A percentile compares a stretch with the other conserved stretches of the same genome.
These are phyloP conservation scores for Pseudorhombus dupliciocellatus DNA, from an alignment of 2,113 vertebrate genomes.

Conservation along the genomic window DNA sequence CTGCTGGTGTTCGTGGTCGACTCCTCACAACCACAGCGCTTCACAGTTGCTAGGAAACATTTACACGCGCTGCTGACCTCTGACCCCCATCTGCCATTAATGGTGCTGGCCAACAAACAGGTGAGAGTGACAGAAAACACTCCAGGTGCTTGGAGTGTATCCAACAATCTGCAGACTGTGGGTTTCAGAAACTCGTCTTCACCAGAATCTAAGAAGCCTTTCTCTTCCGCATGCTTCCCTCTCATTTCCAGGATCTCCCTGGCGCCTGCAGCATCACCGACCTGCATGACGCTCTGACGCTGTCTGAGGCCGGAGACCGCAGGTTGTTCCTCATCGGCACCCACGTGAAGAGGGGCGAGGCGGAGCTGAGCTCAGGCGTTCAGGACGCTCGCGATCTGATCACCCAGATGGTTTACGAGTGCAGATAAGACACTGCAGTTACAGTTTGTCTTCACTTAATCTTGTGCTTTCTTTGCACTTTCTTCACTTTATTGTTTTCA, in stretches of 20 bases:
- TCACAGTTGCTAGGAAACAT: slow-evolving; percentile 86
- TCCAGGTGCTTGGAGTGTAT: not conserved
- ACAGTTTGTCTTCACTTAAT: not conserved
- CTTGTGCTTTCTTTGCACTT: slow-evolving; percentile 11
- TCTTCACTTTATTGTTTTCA: slow-evolving; percentile 11
- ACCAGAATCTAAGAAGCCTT: not conserved
- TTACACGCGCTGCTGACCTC: slow-evolving; percentile 85
- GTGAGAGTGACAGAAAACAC: slow-evolving; percentile 75
- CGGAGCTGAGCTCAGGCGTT: slow-evolving; percentile 82
- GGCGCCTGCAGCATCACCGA: slow-evolving; percentile 88
- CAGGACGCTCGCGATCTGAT: slow-evolving; percentile 90
- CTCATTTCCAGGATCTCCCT: slow-evolving; percentile 84
- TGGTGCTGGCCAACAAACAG: slow-evolving; percentile 97
- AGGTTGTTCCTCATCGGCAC: slow-evolving; percentile 92
- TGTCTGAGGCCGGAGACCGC: slow-evolving; percentile 86
- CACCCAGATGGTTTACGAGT: slow-evolving; percentile 82
- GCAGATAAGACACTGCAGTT: slow-evolving; percentile 28
- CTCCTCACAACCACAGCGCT: slow-evolving; percentile 82
- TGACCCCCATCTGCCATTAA: slow-evolving; percentile 85
- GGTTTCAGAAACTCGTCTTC: no score
- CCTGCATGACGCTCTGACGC: slow-evolving; percentile 87
- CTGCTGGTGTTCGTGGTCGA: slow-evolving; percentile 93
- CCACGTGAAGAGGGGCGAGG: slow-evolving; percentile 77
- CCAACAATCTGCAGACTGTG: not conserved
- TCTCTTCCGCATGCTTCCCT: not conserved